A percentile compares a stretch with the other conserved stretches of the same genome.
Conservation (phyloP, 2,113 vertebrate species). For the Rafetus swinhoei region DNA sequence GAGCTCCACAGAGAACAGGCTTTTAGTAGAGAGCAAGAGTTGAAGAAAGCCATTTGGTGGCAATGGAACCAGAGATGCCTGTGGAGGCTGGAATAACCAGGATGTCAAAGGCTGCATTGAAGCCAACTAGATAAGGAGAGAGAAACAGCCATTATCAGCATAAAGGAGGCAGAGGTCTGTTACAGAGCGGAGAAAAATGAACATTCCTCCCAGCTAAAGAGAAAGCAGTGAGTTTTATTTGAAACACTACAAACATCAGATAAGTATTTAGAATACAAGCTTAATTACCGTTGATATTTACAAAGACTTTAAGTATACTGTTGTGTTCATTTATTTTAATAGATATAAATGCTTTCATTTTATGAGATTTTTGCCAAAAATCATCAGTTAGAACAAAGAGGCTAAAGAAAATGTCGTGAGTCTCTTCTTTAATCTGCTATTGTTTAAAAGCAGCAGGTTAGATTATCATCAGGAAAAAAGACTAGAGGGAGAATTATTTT, state of each 20-base stretch:
- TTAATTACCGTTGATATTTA: not conserved
- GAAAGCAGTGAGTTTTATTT: not conserved
- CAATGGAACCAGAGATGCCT: not conserved
- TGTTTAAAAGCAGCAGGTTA: not conserved
- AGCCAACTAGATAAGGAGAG: not conserved
- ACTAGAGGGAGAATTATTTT: not conserved
- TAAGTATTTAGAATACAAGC: not conserved
- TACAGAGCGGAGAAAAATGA: not conserved
- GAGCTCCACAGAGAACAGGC: not conserved
- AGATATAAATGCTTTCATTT: not conserved
- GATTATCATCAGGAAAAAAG: not conserved
- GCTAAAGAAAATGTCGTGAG: not conserved
- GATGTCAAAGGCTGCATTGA: not conserved
- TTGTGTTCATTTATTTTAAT: conserved; percentile 42
- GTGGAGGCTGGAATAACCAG: not conserved
- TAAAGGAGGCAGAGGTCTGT: not conserved
- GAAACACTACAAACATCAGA: not conserved
- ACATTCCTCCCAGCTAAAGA: not conserved
- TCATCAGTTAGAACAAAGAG: not conserved
- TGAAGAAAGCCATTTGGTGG: not conserved
- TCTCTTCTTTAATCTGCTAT: not conserved
- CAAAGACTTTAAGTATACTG: not conserved
- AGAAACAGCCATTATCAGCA: not conserved
- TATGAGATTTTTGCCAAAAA: not conserved
- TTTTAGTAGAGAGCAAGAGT: not conserved